Evolutionary conservation across 2,888 invertebrate genomes (phyloP).

Genomic region (Pollenia amentaria): DNA sequence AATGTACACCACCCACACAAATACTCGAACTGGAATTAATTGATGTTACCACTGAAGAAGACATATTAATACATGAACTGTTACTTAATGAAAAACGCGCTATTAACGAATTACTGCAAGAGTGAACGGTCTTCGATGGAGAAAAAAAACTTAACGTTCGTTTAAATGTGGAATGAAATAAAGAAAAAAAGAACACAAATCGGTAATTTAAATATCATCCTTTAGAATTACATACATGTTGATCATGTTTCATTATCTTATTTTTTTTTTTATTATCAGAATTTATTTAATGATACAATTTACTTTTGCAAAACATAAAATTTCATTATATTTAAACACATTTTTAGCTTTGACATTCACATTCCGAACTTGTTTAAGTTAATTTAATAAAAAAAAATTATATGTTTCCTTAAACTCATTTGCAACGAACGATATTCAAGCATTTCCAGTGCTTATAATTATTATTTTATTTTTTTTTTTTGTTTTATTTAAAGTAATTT

Average conservation of each 20-base stretch:
- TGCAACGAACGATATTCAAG: conserved; percentile 28
- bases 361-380: conserved; percentile 61
- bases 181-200: conserved; percentile 12
- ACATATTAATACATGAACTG: conserved; percentile 88
- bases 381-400: conserved; percentile 7
- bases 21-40: conserved; percentile 89
- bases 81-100: conserved; percentile 88
- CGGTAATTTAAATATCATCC: conserved; percentile 14
- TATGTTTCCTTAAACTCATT: conserved; percentile 25
- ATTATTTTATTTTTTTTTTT: conserved; percentile 27
- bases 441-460: not conserved
- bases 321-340: conserved; percentile 39
- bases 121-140: too few relatives aligned
- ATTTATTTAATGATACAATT: conserved; percentile 25
- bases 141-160: not conserved
- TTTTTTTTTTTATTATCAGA: conserved; percentile 4
- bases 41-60: conserved; percentile 89
- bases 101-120: conserved; percentile 65
- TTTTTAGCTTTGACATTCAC: conserved; percentile 53
- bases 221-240: conserved; percentile 26
- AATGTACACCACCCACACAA: conserved; percentile 87
- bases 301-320: not conserved
- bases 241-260: conserved; percentile 39
- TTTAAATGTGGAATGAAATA: not conserved
- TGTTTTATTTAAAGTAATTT: not conserved